Percentiles rank a stretch among this genome's conserved stretches.
Conservation (phyloP, 2,113 vertebrate species). For the Melospiza georgiana region DNA sequence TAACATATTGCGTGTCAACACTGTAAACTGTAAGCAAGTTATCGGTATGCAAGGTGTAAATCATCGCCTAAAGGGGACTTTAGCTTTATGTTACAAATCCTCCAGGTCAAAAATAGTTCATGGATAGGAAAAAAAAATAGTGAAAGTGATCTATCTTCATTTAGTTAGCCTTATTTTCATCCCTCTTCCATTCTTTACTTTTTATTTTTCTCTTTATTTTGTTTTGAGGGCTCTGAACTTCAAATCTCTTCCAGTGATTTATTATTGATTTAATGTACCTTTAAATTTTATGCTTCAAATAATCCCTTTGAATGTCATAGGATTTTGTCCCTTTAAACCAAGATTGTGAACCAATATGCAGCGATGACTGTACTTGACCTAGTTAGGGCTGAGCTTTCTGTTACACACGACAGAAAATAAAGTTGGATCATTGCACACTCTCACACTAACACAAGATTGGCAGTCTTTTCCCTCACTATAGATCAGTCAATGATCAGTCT, state of each 20-base stretch:
- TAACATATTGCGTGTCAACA: not conserved
- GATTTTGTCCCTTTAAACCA: conserved; percentile 2
- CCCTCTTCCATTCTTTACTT: not conserved
- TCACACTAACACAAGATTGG: not conserved
- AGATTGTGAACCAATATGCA: not conserved
- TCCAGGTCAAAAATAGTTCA: conserved; percentile 15
- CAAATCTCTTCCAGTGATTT: conserved; percentile 9
- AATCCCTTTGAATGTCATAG: not conserved
- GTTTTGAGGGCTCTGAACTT: not conserved
- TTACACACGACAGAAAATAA: not conserved
- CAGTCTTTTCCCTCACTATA: not conserved
- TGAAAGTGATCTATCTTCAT: not conserved
- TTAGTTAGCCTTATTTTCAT: not conserved
- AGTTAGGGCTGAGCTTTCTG: not conserved
- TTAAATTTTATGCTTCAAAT: conserved; percentile 15
- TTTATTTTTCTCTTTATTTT: not conserved
- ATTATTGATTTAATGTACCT: conserved; percentile 34
- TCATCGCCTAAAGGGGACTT: not conserved
- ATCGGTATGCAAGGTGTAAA: conserved; percentile 36
- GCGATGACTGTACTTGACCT: not conserved
- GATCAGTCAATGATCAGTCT: not conserved
- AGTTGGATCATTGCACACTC: not conserved
- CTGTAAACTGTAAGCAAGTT: conserved; percentile 39
- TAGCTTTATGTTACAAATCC: not conserved
- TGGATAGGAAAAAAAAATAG: not conserved